phyloP scores from a whole-genome alignment of 2,797 vertebrate species.

The Enteromius unitaeniatus region DNA sequence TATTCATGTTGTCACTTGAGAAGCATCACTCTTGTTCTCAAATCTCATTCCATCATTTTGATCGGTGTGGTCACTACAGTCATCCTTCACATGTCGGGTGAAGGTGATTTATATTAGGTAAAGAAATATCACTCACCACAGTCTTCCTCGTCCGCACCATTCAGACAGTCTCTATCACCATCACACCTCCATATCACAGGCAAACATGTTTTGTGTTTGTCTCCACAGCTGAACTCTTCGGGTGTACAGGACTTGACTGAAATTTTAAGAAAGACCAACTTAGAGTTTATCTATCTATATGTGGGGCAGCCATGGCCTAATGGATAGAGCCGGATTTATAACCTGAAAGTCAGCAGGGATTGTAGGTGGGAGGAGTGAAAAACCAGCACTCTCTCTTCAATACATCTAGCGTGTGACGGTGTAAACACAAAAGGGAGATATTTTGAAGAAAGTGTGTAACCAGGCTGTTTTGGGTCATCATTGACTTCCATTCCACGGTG shows the following conservation, averaged over 20 bases:
- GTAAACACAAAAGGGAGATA: no score
- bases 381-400: no score
- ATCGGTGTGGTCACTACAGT: neutral
- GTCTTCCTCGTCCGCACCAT: conserved; percentile 66
- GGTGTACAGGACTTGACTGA: conserved; percentile 76
- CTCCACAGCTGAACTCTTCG: conserved; percentile 81
- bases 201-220: conserved; percentile 80
- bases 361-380: no score
- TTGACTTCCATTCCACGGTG: no score
- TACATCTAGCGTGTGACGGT: no score
- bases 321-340: no score
- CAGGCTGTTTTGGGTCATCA: no score
- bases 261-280: neutral
- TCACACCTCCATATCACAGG: conserved; percentile 85
- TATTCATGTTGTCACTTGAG: neutral
- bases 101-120: neutral
- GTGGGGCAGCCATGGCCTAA: no score
- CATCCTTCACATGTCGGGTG: neutral
- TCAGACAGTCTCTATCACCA: conserved; percentile 78
- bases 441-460: no score
- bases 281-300: neutral
- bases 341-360: no score
- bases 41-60: neutral
- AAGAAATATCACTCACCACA: conserved; percentile 78
- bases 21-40: neutral